A percentile compares a stretch with the other conserved stretches of the same genome.
phyloP scores from a whole-genome alignment of 2,888 invertebrate species.

The Apotomis betuletana region DNA sequence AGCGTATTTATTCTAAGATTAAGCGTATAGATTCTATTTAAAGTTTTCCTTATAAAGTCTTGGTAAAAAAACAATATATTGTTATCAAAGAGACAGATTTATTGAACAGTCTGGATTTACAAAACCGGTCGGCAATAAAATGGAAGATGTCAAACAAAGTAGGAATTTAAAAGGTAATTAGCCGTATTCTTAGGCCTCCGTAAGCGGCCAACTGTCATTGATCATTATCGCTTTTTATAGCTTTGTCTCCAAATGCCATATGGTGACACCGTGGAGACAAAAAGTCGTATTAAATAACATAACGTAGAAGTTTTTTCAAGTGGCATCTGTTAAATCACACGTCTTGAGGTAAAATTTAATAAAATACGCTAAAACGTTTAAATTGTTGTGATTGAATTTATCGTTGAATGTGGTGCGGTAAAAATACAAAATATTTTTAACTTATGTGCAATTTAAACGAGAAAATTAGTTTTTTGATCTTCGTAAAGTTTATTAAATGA shows the following conservation, averaged over 20 bases:
- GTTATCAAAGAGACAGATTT: not conserved
- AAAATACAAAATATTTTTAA: too few species aligned
- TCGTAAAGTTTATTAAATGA: too few species aligned
- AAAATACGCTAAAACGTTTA: not conserved
- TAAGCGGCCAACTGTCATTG: constrained; percentile 63
- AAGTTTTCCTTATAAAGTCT: too few species aligned
- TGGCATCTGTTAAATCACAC: not conserved
- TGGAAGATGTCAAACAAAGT: constrained; percentile 42
- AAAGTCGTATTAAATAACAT: constrained; percentile 45
- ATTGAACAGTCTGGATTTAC: not conserved
- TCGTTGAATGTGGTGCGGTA: too few species aligned
- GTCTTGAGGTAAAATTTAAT: not conserved
- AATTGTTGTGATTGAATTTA: too few species aligned
- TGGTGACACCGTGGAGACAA: constrained; percentile 64
- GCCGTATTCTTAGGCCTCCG: constrained; percentile 50
- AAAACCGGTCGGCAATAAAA: constrained; percentile 35
- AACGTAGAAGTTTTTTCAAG: constrained; percentile 3
- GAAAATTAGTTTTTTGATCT: too few species aligned
- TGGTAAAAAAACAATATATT: too few species aligned
- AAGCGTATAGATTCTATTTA: too few species aligned
- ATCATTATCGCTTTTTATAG: constrained; percentile 64
- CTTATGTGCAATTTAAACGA: too few species aligned
- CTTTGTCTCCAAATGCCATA: constrained; percentile 62
- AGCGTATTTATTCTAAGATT: too few species aligned
- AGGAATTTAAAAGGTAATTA: constrained; percentile 50